Evolutionary conservation across 2,888 invertebrate species (phyloP), one percentile per base, ranked within the genome.

Genomic region (Papilio gigon): DNA sequence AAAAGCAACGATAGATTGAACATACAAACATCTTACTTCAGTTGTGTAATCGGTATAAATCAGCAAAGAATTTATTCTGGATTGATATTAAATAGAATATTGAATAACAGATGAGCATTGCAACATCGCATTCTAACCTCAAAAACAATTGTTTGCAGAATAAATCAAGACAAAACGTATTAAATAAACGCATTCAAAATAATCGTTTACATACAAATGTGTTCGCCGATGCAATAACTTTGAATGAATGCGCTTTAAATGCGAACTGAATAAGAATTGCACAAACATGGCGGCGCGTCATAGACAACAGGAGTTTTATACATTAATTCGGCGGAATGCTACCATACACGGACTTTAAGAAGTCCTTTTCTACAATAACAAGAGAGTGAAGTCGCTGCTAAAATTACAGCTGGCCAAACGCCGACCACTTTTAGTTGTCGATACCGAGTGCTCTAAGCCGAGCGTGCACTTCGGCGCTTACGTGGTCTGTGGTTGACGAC

Each of bases 201-300:
- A 59, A 33, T 27, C 30, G 67, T 67, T 67, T 67, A 67, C 61
- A 61, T 61, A 61, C 33, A 33, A 67, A 67, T 62, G 61, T 40
- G 53, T 22, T 22, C 40, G 42, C 30, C 50, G 30, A 53, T 61
- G 67, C 50, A 50, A 67, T 67, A 50, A 53, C 22, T 61, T 53
- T 30, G 35, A 53, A 53, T 22, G 53, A 62, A 67, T 67, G 61
- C 20, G 22, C 11, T 53, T 61, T 30, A n/a, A 27, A 61, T 53
- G 61, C 67, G 5, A 17, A 1, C 22, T 37, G 61, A 61, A 67
- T 67, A 27, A 8, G 20, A 61, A 67, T 44, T 35, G 27, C 17
- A 50, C 37, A 60, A 60, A 27, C 20, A 4, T 27, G 14, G 33
- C 40, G 25, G 30, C 22, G 53, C 40, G 30, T 61, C 44, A 67